Percentiles rank a stretch among this genome's conserved stretches.
These are phyloP conservation scores for Monochamus alternatus DNA, from an alignment of 2,888 invertebrate genomes.

Conservation along the genomic window DNA sequence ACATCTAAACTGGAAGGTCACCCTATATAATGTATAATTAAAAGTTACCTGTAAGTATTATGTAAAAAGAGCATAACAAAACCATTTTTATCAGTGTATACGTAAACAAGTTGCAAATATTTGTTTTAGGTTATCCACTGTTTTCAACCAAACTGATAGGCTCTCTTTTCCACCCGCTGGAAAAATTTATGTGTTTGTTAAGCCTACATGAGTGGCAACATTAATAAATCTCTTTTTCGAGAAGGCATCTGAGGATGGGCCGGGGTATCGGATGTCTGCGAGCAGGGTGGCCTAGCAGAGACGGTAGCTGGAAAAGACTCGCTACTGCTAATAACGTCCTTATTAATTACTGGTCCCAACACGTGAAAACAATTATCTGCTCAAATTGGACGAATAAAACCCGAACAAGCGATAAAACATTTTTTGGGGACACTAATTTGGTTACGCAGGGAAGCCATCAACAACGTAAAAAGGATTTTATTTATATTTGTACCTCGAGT, in stretches of 20 bases:
- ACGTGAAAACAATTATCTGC: slow-evolving; percentile 49
- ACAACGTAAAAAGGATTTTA: slow-evolving; percentile 1
- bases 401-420: slow-evolving; percentile 20
- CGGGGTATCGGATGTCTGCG: slow-evolving; percentile 43
- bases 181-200: slow-evolving; percentile 30
- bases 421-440: slow-evolving; percentile 23
- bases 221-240: slow-evolving; percentile 36
- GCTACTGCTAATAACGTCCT: slow-evolving; percentile 47
- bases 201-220: slow-evolving; percentile 36
- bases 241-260: slow-evolving; percentile 15
- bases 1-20: too few species aligned
- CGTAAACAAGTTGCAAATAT: too few species aligned
- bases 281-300: slow-evolving; percentile 46
- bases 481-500: not conserved
- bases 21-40: too few species aligned
- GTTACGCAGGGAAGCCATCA: slow-evolving; percentile 2
- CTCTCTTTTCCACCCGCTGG: slow-evolving; percentile 7
- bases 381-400: slow-evolving; percentile 30
- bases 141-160: too few species aligned
- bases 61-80: too few species aligned
- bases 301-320: slow-evolving; percentile 39
- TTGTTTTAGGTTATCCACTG: too few species aligned
- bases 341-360: slow-evolving; percentile 47
- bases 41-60: too few species aligned
- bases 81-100: too few species aligned